Conservation (phyloP, 2,113 vertebrate species). For the Eulemur rufifrons region DNA sequence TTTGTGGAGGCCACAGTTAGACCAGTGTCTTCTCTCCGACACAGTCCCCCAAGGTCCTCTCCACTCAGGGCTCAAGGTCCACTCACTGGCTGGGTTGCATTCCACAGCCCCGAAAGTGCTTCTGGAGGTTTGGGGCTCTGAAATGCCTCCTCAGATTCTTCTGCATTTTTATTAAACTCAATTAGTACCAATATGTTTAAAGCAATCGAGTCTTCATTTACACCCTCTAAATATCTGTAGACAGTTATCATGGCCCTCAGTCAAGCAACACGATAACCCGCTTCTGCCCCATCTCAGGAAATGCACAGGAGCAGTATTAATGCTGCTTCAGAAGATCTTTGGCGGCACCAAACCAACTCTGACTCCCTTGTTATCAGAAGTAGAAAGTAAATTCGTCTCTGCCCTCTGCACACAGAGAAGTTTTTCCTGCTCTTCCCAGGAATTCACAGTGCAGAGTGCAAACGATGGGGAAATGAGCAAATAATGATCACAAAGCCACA, state of each 20-base stretch:
- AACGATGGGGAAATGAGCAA: not conserved
- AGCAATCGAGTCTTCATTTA: constrained; percentile 44
- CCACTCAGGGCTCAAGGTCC: not conserved
- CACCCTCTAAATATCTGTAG: constrained; percentile 46
- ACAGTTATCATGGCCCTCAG: not conserved
- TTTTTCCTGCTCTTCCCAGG: not conserved
- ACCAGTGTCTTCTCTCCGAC: not conserved
- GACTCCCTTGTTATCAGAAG: not conserved
- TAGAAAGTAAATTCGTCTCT: not conserved
- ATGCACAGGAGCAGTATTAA: not conserved
- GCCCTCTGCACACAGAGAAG: not conserved
- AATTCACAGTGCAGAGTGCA: not conserved
- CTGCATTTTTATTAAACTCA: constrained; percentile 39
- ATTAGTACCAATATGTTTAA: not conserved
- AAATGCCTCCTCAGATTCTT: not conserved
- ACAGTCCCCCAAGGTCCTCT: not conserved
- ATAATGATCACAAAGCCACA: not conserved
- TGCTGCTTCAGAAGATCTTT: not conserved
- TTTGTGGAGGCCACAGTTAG: not conserved
- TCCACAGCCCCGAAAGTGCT: not conserved
- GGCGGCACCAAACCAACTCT: not conserved
- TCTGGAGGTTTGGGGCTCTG: not conserved
- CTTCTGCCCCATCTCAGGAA: not conserved
- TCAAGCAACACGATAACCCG: not conserved
- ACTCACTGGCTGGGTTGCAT: not conserved